Conservation (phyloP, 2,113 vertebrate genomes). For the Sclerurus mexicanus region DNA sequence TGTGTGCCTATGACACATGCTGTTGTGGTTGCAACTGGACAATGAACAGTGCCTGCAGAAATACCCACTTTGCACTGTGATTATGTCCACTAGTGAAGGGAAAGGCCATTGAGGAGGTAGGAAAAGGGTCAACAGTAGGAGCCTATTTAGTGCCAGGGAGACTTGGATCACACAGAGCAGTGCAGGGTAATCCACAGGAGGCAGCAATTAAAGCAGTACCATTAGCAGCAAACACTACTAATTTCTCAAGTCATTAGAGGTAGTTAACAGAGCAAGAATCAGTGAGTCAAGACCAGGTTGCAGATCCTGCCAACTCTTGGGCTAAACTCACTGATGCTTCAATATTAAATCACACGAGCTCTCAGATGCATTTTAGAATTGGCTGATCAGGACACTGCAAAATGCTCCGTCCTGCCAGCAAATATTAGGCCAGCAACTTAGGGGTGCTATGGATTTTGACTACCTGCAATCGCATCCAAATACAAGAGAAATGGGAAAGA, state of each 20-base stretch:
- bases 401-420: background rate
- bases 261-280: background rate
- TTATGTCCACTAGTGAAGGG: background rate
- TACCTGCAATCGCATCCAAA: background rate
- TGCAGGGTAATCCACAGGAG: background rate
- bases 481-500: background rate
- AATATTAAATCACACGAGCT: fast-evolving
- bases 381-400: background rate
- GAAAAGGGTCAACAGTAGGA: background rate
- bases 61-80: background rate
- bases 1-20: background rate
- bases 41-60: background rate
- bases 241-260: background rate
- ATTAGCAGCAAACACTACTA: background rate
- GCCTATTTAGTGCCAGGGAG: background rate
- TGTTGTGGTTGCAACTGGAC: background rate
- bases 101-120: background rate
- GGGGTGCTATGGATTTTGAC: background rate
- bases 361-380: background rate
- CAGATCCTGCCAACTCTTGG: background rate
- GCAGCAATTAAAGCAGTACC: background rate
- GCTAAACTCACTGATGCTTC: background rate
- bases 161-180: background rate
- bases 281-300: background rate
- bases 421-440: background rate